These are phyloP conservation scores for Xiphorhynchus erythropygius DNA, from an alignment of 2,797 vertebrate genomes.

Conservation along the genomic window DNA sequence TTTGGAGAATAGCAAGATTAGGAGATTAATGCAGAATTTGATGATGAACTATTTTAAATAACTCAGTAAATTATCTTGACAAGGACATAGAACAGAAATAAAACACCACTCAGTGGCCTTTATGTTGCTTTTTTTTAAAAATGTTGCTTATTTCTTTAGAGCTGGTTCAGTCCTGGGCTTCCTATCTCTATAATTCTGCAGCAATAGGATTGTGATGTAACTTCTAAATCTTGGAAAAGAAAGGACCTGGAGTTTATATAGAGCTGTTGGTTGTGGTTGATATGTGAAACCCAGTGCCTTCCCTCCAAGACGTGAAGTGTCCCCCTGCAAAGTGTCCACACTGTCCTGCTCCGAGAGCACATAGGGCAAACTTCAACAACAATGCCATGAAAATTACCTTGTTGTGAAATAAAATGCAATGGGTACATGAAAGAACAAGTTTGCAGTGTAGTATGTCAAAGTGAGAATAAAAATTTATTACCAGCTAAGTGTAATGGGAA, in stretches of 20 bases:
- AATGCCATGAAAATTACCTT: neutral
- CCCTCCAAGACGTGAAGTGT: neutral
- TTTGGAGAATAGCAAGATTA: slow-evolving; percentile 14
- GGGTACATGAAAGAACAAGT: neutral
- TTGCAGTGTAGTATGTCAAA: neutral
- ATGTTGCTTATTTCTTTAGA: neutral
- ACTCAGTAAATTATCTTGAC: neutral
- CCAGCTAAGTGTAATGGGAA: neutral
- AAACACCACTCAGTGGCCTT: neutral
- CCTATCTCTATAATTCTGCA: neutral
- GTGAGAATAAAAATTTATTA: neutral
- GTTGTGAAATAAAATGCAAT: neutral
- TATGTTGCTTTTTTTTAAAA: neutral
- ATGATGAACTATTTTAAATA: neutral
- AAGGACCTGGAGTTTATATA: neutral
- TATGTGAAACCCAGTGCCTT: neutral
- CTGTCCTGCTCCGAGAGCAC: neutral
- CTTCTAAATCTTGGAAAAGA: neutral
- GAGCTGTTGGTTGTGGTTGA: neutral
- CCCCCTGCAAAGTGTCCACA: accelerated
- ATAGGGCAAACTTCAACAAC: neutral
- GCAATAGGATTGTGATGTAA: neutral
- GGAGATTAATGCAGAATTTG: slow-evolving; percentile 7
- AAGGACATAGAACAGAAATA: neutral
- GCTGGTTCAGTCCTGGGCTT: neutral